Conservation (phyloP, 1,140 invertebrate genomes). For the Chlorops oryzae region DNA sequence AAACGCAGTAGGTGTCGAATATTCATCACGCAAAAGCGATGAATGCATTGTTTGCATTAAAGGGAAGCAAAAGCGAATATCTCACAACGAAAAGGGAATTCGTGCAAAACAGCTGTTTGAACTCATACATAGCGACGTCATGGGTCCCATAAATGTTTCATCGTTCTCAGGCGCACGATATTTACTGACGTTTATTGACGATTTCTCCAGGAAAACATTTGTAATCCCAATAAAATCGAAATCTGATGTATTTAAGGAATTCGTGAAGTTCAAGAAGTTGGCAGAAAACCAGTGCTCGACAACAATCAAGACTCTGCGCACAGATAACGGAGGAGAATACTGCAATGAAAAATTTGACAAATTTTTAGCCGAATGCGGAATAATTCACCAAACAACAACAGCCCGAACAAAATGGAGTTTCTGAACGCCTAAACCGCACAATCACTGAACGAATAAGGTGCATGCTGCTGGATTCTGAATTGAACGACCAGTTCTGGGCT, state of each 20-base stretch:
- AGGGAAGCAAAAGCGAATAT: conserved; percentile 24
- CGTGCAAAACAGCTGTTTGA: conserved; percentile 18
- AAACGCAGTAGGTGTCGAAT: conserved; percentile 3
- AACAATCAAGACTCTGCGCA: not conserved
- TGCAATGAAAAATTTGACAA: conserved; percentile 2
- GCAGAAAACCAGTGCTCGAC: conserved; percentile 11
- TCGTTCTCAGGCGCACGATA: conserved; percentile 40
- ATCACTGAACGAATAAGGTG: conserved; percentile 11
- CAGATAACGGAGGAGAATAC: conserved; percentile 2
- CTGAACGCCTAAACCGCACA: conserved; percentile 7
- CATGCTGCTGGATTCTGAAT: conserved; percentile 27
- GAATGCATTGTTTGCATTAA: conserved; percentile 30
- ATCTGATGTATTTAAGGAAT: conserved; percentile 16
- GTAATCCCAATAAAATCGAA: conserved; percentile 24
- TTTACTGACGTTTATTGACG: conserved; percentile 49
- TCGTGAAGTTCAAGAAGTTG: conserved; percentile 32
- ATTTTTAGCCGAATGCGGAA: conserved; percentile 6
- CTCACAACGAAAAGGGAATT: conserved; percentile 18
- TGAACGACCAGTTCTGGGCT: conserved; percentile 48
- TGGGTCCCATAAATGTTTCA: conserved; percentile 44
- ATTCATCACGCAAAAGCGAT: not conserved
- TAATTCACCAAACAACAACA: conserved; percentile 9
- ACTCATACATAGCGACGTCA: conserved; percentile 45
- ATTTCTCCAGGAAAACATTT: conserved; percentile 41
- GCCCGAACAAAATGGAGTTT: conserved; percentile 9